These are phyloP conservation scores for Parapristionchus giblindavisi DNA, from an alignment of 2,888 invertebrate species.

Conservation along the genomic window DNA sequence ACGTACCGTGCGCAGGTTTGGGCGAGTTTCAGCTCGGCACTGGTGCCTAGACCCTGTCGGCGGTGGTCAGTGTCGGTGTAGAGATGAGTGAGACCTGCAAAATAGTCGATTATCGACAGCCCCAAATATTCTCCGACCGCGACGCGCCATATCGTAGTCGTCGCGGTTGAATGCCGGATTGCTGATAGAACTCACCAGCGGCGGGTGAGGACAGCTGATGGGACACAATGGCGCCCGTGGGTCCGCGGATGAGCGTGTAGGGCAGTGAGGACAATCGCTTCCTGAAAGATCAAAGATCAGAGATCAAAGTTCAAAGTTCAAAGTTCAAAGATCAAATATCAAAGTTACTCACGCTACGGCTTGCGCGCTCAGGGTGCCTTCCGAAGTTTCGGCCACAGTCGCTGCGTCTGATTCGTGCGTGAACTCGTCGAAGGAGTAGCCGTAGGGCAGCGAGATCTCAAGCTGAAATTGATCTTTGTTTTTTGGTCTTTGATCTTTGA, in stretches of 20 bases:
- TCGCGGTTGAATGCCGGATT: too few relatives aligned
- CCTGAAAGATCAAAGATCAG: background rate
- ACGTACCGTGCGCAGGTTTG: constrained; percentile 27
- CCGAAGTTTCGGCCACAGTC: constrained; percentile 22
- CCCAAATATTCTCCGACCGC: too few relatives aligned
- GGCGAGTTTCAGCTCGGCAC: constrained; percentile 26
- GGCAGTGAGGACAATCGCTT: constrained; percentile 23
- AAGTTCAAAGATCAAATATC: background rate
- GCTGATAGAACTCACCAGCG: too few relatives aligned
- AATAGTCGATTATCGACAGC: too few relatives aligned
- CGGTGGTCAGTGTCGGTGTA: constrained; percentile 28
- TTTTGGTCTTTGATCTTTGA: background rate
- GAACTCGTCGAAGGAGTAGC: constrained; percentile 28
- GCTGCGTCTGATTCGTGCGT: constrained; percentile 16
- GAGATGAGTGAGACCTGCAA: constrained; percentile 37
- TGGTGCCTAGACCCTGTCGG: constrained; percentile 21
- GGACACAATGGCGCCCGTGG: constrained; percentile 1
- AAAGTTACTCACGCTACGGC: constrained; percentile 16
- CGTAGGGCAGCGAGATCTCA: constrained; percentile 28
- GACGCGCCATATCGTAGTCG: too few relatives aligned
- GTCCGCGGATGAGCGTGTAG: constrained; percentile 33
- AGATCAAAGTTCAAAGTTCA: background rate
- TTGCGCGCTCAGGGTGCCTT: constrained; percentile 25
- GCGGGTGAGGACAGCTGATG: constrained; percentile 25
- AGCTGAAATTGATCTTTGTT: constrained; percentile 5